Conservation (phyloP, 2,888 invertebrate species). For the Melanotus villosus region DNA sequence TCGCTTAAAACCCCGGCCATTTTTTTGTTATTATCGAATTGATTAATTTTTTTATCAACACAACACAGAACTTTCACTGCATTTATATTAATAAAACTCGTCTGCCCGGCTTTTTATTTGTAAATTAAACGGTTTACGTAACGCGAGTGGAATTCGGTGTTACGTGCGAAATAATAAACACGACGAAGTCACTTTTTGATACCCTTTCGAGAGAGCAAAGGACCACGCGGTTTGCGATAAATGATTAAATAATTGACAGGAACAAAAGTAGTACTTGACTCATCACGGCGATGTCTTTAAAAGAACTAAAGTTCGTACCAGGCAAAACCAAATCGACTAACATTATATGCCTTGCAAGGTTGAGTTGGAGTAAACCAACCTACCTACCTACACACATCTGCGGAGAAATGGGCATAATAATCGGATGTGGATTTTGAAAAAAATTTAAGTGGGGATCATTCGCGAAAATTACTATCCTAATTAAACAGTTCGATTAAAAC, state of each 20-base stretch:
- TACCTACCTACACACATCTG: slow-evolving; percentile 59
- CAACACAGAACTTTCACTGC: slow-evolving; percentile 6
- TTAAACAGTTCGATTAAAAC: too few species aligned
- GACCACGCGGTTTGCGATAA: not conserved
- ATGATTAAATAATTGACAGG: slow-evolving; percentile 31
- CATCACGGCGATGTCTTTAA: slow-evolving; percentile 58
- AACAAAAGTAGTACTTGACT: slow-evolving; percentile 51
- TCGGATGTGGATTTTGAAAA: not conserved
- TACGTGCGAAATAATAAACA: not conserved
- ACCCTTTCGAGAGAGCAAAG: not conserved
- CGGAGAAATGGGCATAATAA: slow-evolving; percentile 45
- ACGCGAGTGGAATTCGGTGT: not conserved
- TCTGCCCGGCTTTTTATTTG: too few species aligned
- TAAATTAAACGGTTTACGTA: not conserved
- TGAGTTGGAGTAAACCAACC: slow-evolving; percentile 52
- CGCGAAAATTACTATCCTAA: not conserved
- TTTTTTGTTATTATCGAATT: not conserved
- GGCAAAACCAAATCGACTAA: slow-evolving; percentile 60
- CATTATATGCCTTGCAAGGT: slow-evolving; percentile 59
- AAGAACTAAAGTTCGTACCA: slow-evolving; percentile 61
- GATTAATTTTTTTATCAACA: not conserved
- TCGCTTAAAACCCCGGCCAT: slow-evolving; percentile 87
- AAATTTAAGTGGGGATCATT: not conserved
- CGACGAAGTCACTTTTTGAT: slow-evolving; percentile 2
- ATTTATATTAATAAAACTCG: too few species aligned